A percentile compares a stretch with the other conserved stretches of the same genome.
phyloP scores from a whole-genome alignment of 2,797 vertebrate species.

The Epinephelus coioides region DNA sequence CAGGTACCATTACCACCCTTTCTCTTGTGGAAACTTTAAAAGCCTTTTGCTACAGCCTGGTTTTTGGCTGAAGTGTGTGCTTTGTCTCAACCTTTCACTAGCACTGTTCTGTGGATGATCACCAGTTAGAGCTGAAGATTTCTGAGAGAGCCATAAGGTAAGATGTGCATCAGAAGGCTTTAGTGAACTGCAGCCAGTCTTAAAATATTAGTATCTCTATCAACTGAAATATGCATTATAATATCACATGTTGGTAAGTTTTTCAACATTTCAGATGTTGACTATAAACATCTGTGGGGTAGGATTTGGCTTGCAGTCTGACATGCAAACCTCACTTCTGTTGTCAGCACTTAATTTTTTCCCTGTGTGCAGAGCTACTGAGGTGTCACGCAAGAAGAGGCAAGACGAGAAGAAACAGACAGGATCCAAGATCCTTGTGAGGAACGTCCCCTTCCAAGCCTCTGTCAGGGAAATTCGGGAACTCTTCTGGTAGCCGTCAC shows the following conservation, averaged over 20 bases:
- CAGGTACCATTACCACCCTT: constrained; percentile 85
- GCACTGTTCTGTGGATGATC: constrained; percentile 91
- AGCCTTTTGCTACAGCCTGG: neutral
- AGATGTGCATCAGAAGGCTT: constrained; percentile 48
- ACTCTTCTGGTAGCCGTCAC: constrained; percentile 91
- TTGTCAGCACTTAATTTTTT: constrained; percentile 3
- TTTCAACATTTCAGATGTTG: neutral
- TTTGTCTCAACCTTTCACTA: constrained; percentile 62
- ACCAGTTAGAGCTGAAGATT: constrained; percentile 93
- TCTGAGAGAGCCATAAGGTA: constrained; percentile 93
- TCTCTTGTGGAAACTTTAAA: neutral
- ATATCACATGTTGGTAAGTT: neutral
- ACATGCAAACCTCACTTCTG: neutral
- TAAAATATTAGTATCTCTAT: neutral
- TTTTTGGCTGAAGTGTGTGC: constrained; percentile 23
- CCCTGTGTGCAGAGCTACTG: constrained; percentile 77
- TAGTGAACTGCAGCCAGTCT: neutral
- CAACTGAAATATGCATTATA: neutral
- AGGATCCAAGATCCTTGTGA: constrained; percentile 95
- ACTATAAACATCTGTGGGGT: neutral
- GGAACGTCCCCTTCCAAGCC: constrained; percentile 97
- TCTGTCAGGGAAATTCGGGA: constrained; percentile 91
- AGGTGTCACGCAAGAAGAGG: constrained; percentile 85
- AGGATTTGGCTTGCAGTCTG: neutral
- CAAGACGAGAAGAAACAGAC: constrained; percentile 91